Evolutionary conservation across 2,113 vertebrate species (phyloP), one percentile per base, ranked within the genome.

Genomic region (Hippocampus barbouri): DNA sequence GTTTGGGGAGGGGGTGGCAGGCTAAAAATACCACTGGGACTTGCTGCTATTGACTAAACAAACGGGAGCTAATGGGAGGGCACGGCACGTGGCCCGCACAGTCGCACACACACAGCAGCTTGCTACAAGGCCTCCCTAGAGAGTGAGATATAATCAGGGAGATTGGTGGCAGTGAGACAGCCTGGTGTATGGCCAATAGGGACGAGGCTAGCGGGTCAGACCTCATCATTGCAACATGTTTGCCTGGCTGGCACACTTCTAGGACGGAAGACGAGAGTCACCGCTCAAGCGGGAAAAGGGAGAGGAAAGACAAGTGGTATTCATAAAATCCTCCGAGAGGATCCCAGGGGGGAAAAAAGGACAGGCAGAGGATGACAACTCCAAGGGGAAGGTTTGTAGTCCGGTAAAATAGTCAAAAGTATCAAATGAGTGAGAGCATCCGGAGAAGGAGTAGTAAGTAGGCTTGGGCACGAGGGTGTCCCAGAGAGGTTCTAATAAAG

Each of bases 1-100:
- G 70, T 76, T 62, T 30, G 74, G 79, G 59, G 61, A 80, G 79
- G 41, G 41, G 64, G 64, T 16, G 43, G 43, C 74, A 69, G 66
- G 80, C 80, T 88, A 82, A 85, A 88, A 88, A 87, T 84, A 87
- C 89, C 88, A 78, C 80, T 81, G 88, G 89, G 89, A 89, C 86
- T 70, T 69, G 68, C 83, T 0, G 72, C 88, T 83, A 88, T 88
- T 85, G 85, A 90, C 89, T 79, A 83, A 88, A 90, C 85, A 87
- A 87, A 85, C 85, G 69, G 69, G 80, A 87, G 85, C 86, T 89
- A 90, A 88, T 90, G 85, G 84, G 85, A 84, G 87, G 76, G 86
- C 86, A 81, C 65, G 27, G 65, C 43, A 62, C 75, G 67, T 56
- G 41, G 62, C 40, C 38, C 41, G 4, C 60, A 61, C 56, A 30